These are phyloP conservation scores for Corydoras sp. DNA, from an alignment of 2,113 vertebrate species.

Conservation along the genomic window DNA sequence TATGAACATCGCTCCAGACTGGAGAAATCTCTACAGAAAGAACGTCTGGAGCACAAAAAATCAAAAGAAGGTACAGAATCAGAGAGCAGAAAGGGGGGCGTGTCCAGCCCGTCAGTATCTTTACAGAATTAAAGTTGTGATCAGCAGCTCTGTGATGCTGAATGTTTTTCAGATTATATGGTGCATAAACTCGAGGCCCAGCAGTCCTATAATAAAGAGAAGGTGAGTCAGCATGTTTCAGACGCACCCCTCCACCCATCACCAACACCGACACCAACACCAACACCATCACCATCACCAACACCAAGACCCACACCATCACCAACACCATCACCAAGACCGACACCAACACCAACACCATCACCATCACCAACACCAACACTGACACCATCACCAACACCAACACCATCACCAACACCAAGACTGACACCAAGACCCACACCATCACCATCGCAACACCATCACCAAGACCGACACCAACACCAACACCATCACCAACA, in stretches of 20 bases:
- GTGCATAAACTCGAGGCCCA: slow-evolving; percentile 94
- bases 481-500: no score
- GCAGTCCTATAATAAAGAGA: slow-evolving; percentile 93
- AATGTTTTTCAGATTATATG: slow-evolving; percentile 77
- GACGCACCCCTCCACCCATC: neutral
- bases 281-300: no score
- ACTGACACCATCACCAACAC: no score
- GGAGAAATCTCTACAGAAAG: slow-evolving; percentile 96
- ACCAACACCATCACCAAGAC: no score
- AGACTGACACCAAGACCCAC: no score
- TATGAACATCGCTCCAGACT: slow-evolving; percentile 96
- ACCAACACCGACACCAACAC: no score
- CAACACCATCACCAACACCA: no score
- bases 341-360: no score
- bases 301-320: no score
- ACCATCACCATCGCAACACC: no score
- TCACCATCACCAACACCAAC: no score
- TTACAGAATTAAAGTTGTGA: neutral
- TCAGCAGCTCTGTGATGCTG: neutral
- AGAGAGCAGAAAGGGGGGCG: neutral
- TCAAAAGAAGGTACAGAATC: slow-evolving; percentile 84
- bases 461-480: neutral
- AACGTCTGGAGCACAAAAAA: slow-evolving; percentile 95
- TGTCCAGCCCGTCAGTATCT: neutral
- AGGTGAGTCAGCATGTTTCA: slow-evolving; percentile 69